Base-by-base conservation (phyloP, 1,140 invertebrate species). In the Papilio helenus region DNA sequence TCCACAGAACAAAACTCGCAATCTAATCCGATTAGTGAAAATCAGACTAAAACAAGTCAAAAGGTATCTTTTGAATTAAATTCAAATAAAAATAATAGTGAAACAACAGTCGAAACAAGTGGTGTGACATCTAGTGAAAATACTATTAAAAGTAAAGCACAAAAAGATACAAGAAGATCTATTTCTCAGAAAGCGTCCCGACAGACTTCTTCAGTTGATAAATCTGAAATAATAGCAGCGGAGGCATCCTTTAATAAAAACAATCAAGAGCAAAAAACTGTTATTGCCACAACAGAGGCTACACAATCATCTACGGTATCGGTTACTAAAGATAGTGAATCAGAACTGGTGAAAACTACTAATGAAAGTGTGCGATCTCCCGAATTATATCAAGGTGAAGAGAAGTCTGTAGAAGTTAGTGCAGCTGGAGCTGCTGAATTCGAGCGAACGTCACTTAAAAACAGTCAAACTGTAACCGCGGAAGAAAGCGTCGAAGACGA, bases 401-500 rank as follows among this genome's bases (percentile, higher is more conserved):
- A 39, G 51, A 49, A 65, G 68, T 74, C 55, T 23, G 42, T 77
- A 29, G 65, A 77, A 82, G 39, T 20, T 23, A 73, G 29, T 20
- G 29, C 79, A 61, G 49, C 46, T 72, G 68, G 72, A 44, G 46
- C 51, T n/a, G 20, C 58, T 18, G 29, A 58, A 8, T 76, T 39
- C 1, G 29, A 29, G 16, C 23, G 51, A 72, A 83, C 79, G 80
- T 82, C 83, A 73, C 73, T 80, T 72, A 20, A 10, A 61, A 79
- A 44, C 49, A 82, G 79, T 84, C 92, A 91, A 93, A 82, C 90
- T 94, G 90, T 91, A 89, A 90, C 90, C 86, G 80, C 84, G 79
- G 92, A 92, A 78, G 94, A 94, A 88, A 92, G 90, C 81, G 88
- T 88, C 81, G 92, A 94, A 79, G 93, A 94, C 90, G 95, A 96